Base-by-base conservation (phyloP, 2,113 vertebrate genomes). In the Corapipo altera region DNA sequence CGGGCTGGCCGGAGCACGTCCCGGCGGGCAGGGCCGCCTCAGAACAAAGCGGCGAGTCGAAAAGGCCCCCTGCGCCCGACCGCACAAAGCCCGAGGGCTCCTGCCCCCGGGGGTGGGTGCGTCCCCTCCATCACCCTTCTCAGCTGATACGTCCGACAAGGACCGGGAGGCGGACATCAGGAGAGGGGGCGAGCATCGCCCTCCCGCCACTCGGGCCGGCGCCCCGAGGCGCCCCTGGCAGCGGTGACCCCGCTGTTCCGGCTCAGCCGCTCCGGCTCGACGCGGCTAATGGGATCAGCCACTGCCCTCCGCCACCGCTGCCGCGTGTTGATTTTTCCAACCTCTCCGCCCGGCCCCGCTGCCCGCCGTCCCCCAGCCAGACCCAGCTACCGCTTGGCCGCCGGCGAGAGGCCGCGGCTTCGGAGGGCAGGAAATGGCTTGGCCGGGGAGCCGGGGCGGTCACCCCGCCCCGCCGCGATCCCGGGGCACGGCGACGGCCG, bases 241-340 rank as follows among this genome's bases (percentile, higher is more conserved):
- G 51, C 33, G 74, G 66, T 96, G 93, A 89, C 91, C 96, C 86
- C 61, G 41, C 84, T 67, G 82, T 27, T 86, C 78, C 66, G 66
- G 87, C 89, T 94, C 71, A 78, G 71, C 71, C 58, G 33, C 73
- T 80, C 62, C 43, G 52, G 46, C 84, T 93, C 91, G 96, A 75
- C 75, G 92, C 62, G 48, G 91, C 91, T 97, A 94, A 97, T 94
- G 96, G 94, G 95, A 97, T 96, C 95, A 92, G 92, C 77, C 39
- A 43, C 88, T 90, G 96, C 75, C 82, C 51, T 86, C 75, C 80
- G 92, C 91, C 48, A 59, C 87, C 71, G 96, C 95, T 76, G 93
- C 96, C 80, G 96, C 91, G 97, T 91, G 94, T 96, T 96, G 96
- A 96, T 97, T 97, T 97, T 97, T 98, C 97, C 95, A 95, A 44